Evolutionary conservation across 2,888 invertebrate genomes (phyloP).

Genomic region (Imbricaverruca yamaguchii): DNA sequence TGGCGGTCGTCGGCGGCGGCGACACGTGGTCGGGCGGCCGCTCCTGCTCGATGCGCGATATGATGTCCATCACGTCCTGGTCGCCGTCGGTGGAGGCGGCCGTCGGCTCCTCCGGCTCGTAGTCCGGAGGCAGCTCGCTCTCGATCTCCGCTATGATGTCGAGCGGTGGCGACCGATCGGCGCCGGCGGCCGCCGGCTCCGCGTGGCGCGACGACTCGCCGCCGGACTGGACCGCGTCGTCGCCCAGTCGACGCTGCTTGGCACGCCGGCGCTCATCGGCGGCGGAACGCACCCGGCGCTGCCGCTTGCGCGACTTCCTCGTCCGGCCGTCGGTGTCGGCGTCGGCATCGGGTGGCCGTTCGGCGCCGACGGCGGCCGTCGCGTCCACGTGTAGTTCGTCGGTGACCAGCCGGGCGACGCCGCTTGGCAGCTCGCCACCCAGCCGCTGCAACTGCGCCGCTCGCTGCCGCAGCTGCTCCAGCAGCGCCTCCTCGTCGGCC

Average conservation of each 20-base stretch:
- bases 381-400: background rate
- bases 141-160: constrained; percentile 23
- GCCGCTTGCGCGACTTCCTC: background rate
- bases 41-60: constrained; percentile 23
- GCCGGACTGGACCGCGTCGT: background rate
- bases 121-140: constrained; percentile 23
- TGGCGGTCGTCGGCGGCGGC: background rate
- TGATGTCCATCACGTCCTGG: background rate
- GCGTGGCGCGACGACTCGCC: background rate
- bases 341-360: constrained; percentile 3
- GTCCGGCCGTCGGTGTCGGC: background rate
- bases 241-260: background rate
- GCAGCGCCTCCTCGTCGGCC: constrained; percentile 39
- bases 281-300: background rate
- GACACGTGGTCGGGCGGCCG: background rate
- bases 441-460: constrained; percentile 49
- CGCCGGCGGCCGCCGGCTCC: background rate
- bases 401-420: constrained; percentile 36
- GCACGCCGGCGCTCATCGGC: background rate
- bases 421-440: constrained; percentile 49
- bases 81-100: background rate
- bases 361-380: constrained; percentile 27
- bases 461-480: constrained; percentile 48
- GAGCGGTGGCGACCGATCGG: background rate
- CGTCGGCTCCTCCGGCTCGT: background rate